These are phyloP conservation scores for Cyanoliseus patagonus DNA, from an alignment of 2,113 vertebrate genomes.

Conservation along the genomic window DNA sequence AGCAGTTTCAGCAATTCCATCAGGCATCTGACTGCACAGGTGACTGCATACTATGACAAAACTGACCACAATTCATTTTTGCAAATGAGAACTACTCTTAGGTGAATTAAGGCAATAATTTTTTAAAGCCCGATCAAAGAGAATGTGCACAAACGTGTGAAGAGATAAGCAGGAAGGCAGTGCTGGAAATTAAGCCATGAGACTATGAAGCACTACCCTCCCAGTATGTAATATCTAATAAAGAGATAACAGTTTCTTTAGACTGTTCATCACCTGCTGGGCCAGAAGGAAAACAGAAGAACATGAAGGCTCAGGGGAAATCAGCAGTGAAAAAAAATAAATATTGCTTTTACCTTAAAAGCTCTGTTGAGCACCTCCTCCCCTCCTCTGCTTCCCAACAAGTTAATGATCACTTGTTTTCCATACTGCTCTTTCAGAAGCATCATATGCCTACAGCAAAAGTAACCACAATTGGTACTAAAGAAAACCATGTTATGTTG, in stretches of 20 bases:
- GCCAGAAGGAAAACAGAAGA: slow-evolving; percentile 2
- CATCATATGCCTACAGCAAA: slow-evolving; percentile 79
- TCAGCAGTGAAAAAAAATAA: background rate
- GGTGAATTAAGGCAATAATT: background rate
- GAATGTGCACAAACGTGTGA: background rate
- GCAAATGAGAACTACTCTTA: background rate
- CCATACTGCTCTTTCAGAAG: slow-evolving; percentile 84
- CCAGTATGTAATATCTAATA: background rate
- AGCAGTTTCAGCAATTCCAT: background rate
- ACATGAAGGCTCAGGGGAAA: background rate
- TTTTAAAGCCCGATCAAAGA: background rate
- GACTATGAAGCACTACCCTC: background rate
- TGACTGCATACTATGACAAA: background rate
- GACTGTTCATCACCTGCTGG: background rate
- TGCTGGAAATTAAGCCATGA: background rate
- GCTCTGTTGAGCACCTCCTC: slow-evolving; percentile 82
- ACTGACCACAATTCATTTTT: background rate
- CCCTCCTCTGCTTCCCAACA: slow-evolving; percentile 79
- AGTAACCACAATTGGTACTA: background rate
- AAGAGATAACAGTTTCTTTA: background rate
- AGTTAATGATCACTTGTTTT: slow-evolving; percentile 83
- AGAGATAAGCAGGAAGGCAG: background rate
- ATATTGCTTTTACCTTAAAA: slow-evolving; percentile 77
- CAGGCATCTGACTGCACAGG: background rate
- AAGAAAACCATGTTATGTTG: background rate